Base-by-base conservation (phyloP, 1,140 invertebrate genomes). In the Eubasilissa regina region DNA sequence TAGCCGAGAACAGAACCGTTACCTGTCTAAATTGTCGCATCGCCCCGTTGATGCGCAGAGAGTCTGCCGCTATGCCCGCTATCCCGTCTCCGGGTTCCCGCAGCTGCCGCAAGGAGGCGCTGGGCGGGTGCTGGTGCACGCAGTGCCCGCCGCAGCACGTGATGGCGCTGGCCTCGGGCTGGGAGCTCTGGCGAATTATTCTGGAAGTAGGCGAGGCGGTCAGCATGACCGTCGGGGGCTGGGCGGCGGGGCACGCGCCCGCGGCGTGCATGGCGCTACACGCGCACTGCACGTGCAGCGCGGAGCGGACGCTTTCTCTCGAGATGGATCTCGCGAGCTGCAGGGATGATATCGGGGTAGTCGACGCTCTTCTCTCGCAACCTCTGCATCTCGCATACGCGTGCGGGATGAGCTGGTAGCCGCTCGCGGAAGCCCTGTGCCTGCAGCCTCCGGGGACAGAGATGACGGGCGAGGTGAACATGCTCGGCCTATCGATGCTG, bases 21-120 rank as follows among this genome's bases (percentile, higher is more conserved):
- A 97, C 96, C 94, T 99, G 97, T 89, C 97, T 97, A 89, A 98
- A 99, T 84, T 97, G 97, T 83, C 97, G 92, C 89, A 99, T 96
- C 79, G 97, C 97, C 66, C 98, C 97, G 90, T 98, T 99, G 88
- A 99, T 97, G 82, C 97, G 92, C 83, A 99, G 92, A 45, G 97
- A 98, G 89, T 98, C 97, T n/a, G 97, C 97, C 1, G 97, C 97
- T 84, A 99, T 99, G 84, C 96, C 96, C n/a, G 96, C 96, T 77
- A 97, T 97, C 68, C 95, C 95, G 85, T 97, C 95, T 47, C 92
- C 92, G 19, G 93, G 93, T 89, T 95, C 95, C 64, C 95, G 90
- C 19, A 97, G 90, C 85, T 97, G 95, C 84, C 95, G 93, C 84
- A 97, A 88, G 1, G 95, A 97, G 84, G 94, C 93, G 86, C 93